phyloP scores from a whole-genome alignment of 2,113 vertebrate species.

The Cheilinus undulatus region DNA sequence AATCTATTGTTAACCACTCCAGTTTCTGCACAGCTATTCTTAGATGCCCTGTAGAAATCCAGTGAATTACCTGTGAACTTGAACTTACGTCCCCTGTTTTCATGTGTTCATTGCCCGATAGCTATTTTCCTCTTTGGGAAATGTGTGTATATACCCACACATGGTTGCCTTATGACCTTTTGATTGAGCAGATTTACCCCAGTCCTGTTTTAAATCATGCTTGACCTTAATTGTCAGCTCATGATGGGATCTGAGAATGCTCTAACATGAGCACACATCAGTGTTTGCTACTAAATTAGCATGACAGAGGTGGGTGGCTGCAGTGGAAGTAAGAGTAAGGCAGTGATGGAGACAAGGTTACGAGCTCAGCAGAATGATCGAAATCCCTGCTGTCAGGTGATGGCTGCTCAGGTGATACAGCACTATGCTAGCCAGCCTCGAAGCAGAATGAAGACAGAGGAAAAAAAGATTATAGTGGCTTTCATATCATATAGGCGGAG shows the following conservation, averaged over 20 bases:
- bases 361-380: constrained; percentile 70
- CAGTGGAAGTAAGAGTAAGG: constrained; percentile 32
- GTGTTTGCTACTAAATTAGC: constrained; percentile 50
- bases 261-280: constrained; percentile 40
- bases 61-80: constrained; percentile 34
- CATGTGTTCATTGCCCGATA: constrained; percentile 22
- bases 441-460: constrained; percentile 55
- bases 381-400: constrained; percentile 72
- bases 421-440: constrained; percentile 32
- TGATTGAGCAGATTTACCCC: constrained; percentile 23
- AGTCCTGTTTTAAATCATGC: constrained; percentile 30
- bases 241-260: constrained; percentile 38
- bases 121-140: constrained; percentile 36
- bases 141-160: constrained; percentile 1
- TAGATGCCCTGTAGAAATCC: constrained; percentile 55
- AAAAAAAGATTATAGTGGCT: constrained; percentile 43
- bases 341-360: constrained; percentile 38
- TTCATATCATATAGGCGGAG: constrained; percentile 39
- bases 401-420: constrained; percentile 67
- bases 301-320: constrained; percentile 40
- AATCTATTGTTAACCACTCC: constrained; percentile 70
- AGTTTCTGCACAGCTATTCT: constrained; percentile 49
- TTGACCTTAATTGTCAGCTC: constrained; percentile 45
- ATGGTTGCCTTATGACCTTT: constrained; percentile 42
- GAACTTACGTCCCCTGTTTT: not conserved